Base-by-base conservation (phyloP, 1,140 invertebrate species). In the Panagrolaimus sp. region DNA sequence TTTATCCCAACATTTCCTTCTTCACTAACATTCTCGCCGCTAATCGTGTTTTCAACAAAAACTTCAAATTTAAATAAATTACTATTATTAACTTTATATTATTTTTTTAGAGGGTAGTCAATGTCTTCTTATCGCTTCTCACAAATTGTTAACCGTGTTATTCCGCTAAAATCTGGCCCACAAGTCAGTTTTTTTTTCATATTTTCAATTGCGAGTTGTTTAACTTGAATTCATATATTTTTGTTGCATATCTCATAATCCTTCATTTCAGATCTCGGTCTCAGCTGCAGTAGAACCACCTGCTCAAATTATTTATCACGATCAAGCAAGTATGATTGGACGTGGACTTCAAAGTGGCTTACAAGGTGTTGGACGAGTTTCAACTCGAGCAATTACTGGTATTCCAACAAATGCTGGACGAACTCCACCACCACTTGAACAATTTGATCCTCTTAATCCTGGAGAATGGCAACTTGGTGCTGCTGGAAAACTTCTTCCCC, bases 401-500 rank as follows among this genome's bases (percentile, higher is more conserved):
- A 67, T 78, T 63, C 73, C 76, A 17, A 78, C 72, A 12, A 78
- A 78, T 32, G 69, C 80, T 38, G 78, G 78, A 52, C 77, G 76
- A 55, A 64, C 64, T 43, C 72, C 74, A 21, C 78, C 78, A 58
- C 71, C 78, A 5, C 69, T 80, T 38, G 78, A 80, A 21, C 68
- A 80, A 52, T 80, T 80, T 70, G 79, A 80, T 62, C 79, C 79
- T 12, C 69, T 80, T 28, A 80, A 80, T 69, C 79, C 79, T 46
- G 79, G 79, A 67, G 75, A 81, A 62, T 80, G 79, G 79, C 79
- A 81, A 65, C 67, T 80, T 48, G 79, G 79, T 48, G 77, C 77
- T 38, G 77, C 48, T 46, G 81, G 80, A n/a, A 82, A 82, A 62
- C 82, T 82, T 65, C 74, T 82, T 55, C 80, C 80, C 24, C 81